Conservation (phyloP, 2,113 vertebrate species). For the Gadus macrocephalus region DNA sequence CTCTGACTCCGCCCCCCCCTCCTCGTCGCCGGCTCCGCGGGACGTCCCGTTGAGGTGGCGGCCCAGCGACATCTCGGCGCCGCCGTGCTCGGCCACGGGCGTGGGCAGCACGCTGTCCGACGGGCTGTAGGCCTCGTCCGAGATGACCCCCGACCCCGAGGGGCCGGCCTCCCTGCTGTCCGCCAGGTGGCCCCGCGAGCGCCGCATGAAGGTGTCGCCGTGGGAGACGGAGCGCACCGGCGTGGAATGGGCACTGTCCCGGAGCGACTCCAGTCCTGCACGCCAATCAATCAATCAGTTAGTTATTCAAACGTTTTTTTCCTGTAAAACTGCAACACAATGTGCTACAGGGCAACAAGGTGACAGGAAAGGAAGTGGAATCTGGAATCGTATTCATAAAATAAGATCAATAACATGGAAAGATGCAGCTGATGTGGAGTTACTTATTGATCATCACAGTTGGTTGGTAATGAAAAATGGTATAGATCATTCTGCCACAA, state of each 20-base stretch:
- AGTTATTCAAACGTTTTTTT: too few relatives aligned
- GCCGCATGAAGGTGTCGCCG: slow-evolving; percentile 75
- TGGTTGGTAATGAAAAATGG: too few relatives aligned
- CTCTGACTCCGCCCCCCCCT: slow-evolving; percentile 74
- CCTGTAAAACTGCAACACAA: too few relatives aligned
- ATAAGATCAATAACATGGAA: too few relatives aligned
- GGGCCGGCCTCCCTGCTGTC: slow-evolving; percentile 76
- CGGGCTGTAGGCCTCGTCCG: slow-evolving; percentile 87
- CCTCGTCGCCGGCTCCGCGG: slow-evolving; percentile 84
- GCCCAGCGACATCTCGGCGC: slow-evolving; percentile 76
- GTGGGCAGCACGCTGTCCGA: slow-evolving; percentile 89
- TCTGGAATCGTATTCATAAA: too few relatives aligned
- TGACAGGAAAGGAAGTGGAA: too few relatives aligned
- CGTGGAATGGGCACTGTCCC: slow-evolving; percentile 91
- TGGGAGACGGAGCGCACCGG: slow-evolving; percentile 84
- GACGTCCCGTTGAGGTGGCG: slow-evolving; percentile 82
- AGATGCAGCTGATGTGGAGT: too few relatives aligned
- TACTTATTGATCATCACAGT: too few relatives aligned
- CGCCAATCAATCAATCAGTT: too few relatives aligned
- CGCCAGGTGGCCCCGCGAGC: slow-evolving; percentile 58
- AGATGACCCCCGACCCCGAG: slow-evolving; percentile 73
- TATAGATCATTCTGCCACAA: too few relatives aligned
- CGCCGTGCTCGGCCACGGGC: slow-evolving; percentile 82
- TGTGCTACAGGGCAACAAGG: too few relatives aligned
- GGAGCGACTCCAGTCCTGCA: slow-evolving; percentile 86